Conservation (phyloP, 1,140 invertebrate species). For the Aphelenchoides besseyi region DNA sequence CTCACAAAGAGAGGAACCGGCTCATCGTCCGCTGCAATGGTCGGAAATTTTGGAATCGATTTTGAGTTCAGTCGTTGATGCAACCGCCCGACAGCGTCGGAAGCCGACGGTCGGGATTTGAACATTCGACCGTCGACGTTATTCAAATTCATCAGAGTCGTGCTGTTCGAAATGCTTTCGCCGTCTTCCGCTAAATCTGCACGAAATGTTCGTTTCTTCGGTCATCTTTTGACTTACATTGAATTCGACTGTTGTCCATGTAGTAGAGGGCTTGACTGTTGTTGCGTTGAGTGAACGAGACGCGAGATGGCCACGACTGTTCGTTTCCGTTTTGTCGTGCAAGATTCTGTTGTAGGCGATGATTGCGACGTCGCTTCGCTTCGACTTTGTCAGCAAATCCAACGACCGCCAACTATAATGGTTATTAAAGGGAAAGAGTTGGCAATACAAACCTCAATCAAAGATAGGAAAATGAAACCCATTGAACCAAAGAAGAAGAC, state of each 20-base stretch:
- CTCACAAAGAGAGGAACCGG: constrained; percentile 36
- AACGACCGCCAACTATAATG: constrained; percentile 51
- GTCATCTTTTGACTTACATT: not conserved
- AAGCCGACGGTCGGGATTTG: constrained; percentile 9
- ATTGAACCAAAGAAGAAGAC: constrained; percentile 62
- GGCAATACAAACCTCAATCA: constrained; percentile 47
- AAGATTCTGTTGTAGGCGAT: constrained; percentile 49
- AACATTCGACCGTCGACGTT: not conserved
- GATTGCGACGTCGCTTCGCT: constrained; percentile 44
- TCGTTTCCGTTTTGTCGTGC: constrained; percentile 52
- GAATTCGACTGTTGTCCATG: not conserved
- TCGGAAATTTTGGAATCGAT: not conserved
- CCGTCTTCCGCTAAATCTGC: constrained; percentile 23
- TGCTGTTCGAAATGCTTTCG: not conserved
- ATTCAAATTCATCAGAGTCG: not conserved
- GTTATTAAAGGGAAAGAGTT: constrained; percentile 20
- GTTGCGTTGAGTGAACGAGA: constrained; percentile 21
- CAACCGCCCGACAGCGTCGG: not conserved
- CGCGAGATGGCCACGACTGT: constrained; percentile 43
- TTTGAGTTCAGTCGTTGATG: constrained; percentile 17
- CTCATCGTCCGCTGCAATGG: constrained; percentile 5
- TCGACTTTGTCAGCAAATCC: constrained; percentile 62
- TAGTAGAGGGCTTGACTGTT: constrained; percentile 26
- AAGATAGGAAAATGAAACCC: constrained; percentile 60
- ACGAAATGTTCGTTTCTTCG: constrained; percentile 21